phyloP scores from a whole-genome alignment of 2,797 vertebrate genomes.

The Antrozous pallidus region DNA sequence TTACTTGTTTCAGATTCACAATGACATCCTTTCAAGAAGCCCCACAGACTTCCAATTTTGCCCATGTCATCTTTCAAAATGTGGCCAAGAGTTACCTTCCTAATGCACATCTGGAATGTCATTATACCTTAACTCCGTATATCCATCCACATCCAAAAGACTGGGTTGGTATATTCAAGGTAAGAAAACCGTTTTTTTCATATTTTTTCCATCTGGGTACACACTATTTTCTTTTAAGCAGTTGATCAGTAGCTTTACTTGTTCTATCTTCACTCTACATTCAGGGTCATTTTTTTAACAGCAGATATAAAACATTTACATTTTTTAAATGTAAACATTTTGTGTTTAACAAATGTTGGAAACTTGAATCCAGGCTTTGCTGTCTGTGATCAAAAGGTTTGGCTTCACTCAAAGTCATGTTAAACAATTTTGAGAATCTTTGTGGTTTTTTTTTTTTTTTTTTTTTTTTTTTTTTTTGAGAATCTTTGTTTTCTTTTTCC shows the following conservation, averaged over 20 bases:
- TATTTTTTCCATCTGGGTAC: not conserved
- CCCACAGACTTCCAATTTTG: conserved; percentile 96
- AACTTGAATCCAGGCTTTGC: conserved; percentile 11
- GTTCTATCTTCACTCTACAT: not conserved
- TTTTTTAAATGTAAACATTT: not conserved
- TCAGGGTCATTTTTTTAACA: not conserved
- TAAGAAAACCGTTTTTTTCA: conserved; percentile 77
- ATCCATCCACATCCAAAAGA: conserved; percentile 97
- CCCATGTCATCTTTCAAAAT: conserved; percentile 99
- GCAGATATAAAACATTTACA: not conserved
- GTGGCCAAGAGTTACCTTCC: conserved; percentile 98
- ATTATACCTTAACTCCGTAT: conserved; percentile 96
- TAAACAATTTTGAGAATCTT: not conserved
- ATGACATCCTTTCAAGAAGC: conserved; percentile 92
- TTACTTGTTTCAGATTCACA: conserved; percentile 81
- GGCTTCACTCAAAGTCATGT: conserved; percentile 11
- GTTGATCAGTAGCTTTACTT: conserved; percentile 13
- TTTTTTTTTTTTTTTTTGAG: not conserved
- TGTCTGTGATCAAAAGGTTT: not conserved
- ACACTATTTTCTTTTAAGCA: conserved; percentile 42
- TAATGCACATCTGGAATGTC: conserved; percentile 94
- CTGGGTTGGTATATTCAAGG: conserved; percentile 99
- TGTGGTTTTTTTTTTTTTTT: not conserved
- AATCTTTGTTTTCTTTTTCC: not conserved
- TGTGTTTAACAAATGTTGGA: not conserved